A percentile compares a stretch with the other conserved stretches of the same genome.
These are phyloP conservation scores for Drosophila melanogaster DNA, from an alignment of 1,140 invertebrate species.

Conservation along the genomic window DNA sequence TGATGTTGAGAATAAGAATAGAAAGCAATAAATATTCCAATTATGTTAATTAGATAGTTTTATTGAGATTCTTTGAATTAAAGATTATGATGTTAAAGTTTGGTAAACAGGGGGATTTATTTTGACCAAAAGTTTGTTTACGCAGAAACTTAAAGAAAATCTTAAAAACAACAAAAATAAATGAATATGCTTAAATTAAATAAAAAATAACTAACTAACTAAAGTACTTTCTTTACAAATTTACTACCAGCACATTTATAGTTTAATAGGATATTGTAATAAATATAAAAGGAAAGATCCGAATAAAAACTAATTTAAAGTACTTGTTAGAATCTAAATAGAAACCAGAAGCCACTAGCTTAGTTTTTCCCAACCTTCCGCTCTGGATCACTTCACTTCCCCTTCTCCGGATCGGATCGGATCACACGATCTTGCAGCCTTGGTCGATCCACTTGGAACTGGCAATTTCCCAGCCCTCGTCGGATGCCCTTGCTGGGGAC, in stretches of 20 bases:
- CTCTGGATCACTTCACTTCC: constrained; percentile 5
- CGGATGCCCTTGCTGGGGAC: constrained; percentile 52
- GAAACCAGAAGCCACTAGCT: background rate
- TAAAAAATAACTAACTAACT: too few species aligned
- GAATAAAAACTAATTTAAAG: background rate
- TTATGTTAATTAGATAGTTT: background rate
- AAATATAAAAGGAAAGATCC: too few species aligned
- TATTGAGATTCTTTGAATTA: background rate
- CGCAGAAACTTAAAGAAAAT: too few species aligned
- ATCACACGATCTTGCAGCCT: constrained; percentile 45
- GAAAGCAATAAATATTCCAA: background rate
- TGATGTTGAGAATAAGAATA: background rate
- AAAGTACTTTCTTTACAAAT: too few species aligned
- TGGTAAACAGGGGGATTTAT: background rate
- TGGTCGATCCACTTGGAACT: constrained; percentile 11
- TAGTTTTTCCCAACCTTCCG: constrained; percentile 32
- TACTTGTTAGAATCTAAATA: background rate
- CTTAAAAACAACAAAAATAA: background rate
- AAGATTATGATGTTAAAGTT: background rate
- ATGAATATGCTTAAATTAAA: background rate
- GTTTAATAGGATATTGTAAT: too few species aligned
- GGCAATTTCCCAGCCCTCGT: constrained; percentile 40
- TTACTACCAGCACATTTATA: too few species aligned
- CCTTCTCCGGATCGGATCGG: constrained; percentile 5
- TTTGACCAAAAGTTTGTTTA: background rate